phyloP scores from a whole-genome alignment of 2,797 vertebrate species.

The Urosaurus nigricauda region DNA sequence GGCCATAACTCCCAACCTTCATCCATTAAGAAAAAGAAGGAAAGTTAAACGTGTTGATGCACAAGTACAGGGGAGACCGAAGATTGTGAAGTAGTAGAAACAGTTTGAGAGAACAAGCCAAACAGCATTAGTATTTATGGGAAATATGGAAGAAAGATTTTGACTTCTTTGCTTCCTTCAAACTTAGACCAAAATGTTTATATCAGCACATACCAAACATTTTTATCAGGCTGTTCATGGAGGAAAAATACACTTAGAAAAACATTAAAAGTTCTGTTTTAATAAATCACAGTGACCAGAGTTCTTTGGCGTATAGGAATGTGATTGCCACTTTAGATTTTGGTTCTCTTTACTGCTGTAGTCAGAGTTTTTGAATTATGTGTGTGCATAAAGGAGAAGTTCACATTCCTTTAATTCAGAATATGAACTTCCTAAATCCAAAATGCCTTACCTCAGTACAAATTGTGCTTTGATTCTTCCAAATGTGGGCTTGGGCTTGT shows the following conservation, averaged over 20 bases:
- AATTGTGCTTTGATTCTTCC: neutral
- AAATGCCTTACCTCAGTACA: neutral
- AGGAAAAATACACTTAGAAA: slow-evolving; percentile 40
- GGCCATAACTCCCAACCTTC: neutral
- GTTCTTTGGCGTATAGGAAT: slow-evolving; percentile 7
- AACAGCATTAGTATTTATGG: slow-evolving; percentile 61
- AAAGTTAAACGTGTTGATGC: slow-evolving; percentile 18
- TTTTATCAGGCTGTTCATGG: slow-evolving; percentile 55
- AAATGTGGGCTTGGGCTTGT: neutral
- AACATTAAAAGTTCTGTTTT: slow-evolving; percentile 45
- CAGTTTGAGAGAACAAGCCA: slow-evolving; percentile 46
- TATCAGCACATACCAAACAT: slow-evolving; percentile 68
- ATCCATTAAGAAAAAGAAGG: slow-evolving; percentile 21
- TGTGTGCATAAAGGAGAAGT: neutral
- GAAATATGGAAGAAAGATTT: slow-evolving; percentile 58
- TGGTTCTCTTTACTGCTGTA: slow-evolving; percentile 2
- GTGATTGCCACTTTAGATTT: slow-evolving; percentile 5
- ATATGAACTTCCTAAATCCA: neutral
- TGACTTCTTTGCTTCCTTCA: slow-evolving; percentile 13
- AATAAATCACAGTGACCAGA: slow-evolving; percentile 50
- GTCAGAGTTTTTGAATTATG: neutral
- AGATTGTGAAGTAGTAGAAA: slow-evolving; percentile 39
- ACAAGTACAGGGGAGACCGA: slow-evolving; percentile 18
- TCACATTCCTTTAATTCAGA: neutral
- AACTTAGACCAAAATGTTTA: slow-evolving; percentile 70